Evolutionary conservation across 30 jellyfish, hydroid and myxozoan genomes (phyloP), one percentile per base, ranked within the genome.

Genomic region (Aurelia aurita): DNA sequence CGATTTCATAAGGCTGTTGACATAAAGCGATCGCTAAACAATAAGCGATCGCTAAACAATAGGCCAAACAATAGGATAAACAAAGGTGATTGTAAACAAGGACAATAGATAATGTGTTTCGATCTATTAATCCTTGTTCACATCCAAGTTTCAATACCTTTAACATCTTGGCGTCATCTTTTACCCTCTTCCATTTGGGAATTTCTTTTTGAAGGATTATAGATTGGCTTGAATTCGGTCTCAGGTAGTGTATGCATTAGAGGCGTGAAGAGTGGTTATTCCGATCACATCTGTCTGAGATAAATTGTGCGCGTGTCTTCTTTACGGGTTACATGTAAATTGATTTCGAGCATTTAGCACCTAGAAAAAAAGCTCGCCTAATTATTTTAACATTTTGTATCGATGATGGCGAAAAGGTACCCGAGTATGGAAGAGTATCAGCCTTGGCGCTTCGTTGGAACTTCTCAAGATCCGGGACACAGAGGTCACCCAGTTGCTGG

Each of bases 1-100:
- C 85, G 91, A 58, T 69, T 82, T 82, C 91, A 62, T 11, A 13
- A 35, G 69, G 51, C 35, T 58, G 87, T 74, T 49, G 53, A 57
- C 74, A 77, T 82, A 80, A 80, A 25, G 79, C 16, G 35, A 26
- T 62, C 84, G 18, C 60, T 66, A 69, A 68, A 82, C 79, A 82
- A 82, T 49, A 31, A 79, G 15, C 51, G 35, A 26, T 62, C 84
- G 18, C 60, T 66, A 69, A 68, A 82, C 79, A 82, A 82, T 49
- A 31, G 85, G 15, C 51, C 51, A 39, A 39, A 39, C 51, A 39
- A 39, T 5, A 39, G 51, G 12, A 14, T 69, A 23, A 69, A 43
- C 57, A 80, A 45, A 45, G 25, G 31, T 35, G 62, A 26, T 22
- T 27, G 29, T 32, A 21, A 72, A 27, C 29, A 51, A 23, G 9